Evolutionary conservation across 2,888 invertebrate genomes (phyloP).

Genomic region (Mystacides longicornis): DNA sequence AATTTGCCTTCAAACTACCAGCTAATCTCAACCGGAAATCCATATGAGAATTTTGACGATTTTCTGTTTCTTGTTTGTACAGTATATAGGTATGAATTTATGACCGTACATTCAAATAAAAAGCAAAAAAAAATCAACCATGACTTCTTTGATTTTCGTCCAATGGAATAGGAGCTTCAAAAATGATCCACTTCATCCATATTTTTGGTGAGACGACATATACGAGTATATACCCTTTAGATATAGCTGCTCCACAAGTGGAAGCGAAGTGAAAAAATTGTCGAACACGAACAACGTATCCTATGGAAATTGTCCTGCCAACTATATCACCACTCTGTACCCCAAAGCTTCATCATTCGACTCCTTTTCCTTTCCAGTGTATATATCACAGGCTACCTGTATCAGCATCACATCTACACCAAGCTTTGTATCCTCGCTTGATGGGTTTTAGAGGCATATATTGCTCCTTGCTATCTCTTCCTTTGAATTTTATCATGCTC

Average conservation of each 20-base stretch:
- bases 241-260: conserved; percentile 26
- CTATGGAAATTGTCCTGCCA: conserved; percentile 21
- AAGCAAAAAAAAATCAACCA: not conserved
- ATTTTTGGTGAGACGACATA: too few species aligned
- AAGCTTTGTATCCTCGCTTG: conserved; percentile 26
- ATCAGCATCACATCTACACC: conserved; percentile 25
- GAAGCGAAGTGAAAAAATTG: conserved; percentile 26
- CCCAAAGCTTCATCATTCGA: conserved; percentile 28
- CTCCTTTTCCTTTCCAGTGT: conserved; percentile 27
- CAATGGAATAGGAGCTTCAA: not conserved
- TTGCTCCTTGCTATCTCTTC: conserved; percentile 25
- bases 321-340: conserved; percentile 26
- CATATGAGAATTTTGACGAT: not conserved
- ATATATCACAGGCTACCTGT: conserved; percentile 28
- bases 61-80: not conserved
- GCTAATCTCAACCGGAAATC: not conserved
- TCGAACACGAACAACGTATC: conserved; percentile 26
- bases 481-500: conserved; percentile 26
- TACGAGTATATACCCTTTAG: conserved; percentile 24
- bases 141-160: not conserved
- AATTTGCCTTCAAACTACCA: not conserved
- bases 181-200: not conserved
- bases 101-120: not conserved
- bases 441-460: conserved; percentile 26
- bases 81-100: not conserved